Percentiles rank a stretch among this genome's conserved stretches.
phyloP scores from a whole-genome alignment of 2,113 vertebrate genomes.

The Spheniscus mendiculus region DNA sequence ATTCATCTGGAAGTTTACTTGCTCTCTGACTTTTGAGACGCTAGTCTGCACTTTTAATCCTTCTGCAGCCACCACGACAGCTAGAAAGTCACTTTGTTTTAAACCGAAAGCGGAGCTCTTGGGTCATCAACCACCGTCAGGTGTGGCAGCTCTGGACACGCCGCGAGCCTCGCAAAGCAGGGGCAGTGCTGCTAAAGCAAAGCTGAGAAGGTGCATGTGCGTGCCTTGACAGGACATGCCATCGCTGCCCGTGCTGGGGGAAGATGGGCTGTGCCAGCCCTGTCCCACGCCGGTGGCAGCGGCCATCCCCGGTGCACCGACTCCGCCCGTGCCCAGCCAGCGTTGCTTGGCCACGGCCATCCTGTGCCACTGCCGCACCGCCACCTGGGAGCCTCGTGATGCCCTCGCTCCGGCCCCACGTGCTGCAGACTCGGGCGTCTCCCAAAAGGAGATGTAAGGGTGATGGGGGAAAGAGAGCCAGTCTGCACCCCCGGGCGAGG shows the following conservation, averaged over 20 bases:
- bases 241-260: fast-evolving
- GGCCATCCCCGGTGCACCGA: not conserved
- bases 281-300: not conserved
- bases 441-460: not conserved
- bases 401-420: fast-evolving
- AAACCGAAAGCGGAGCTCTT: not conserved
- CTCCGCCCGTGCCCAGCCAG: not conserved
- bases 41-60: not conserved
- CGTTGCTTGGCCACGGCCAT: not conserved
- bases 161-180: fast-evolving
- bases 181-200: not conserved
- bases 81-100: not conserved
- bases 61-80: not conserved
- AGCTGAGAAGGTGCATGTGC: not conserved
- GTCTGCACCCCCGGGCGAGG: fast-evolving
- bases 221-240: not conserved
- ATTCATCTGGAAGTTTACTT: not conserved
- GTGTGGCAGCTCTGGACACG: not conserved
- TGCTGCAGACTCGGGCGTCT: not conserved
- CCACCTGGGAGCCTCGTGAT: not conserved
- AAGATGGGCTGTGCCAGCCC: not conserved
- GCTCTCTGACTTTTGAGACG: not conserved
- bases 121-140: fast-evolving
- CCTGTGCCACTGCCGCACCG: not conserved
- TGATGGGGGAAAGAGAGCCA: not conserved